Conservation (phyloP, 2,888 invertebrate species). For the Protonemura montana region DNA sequence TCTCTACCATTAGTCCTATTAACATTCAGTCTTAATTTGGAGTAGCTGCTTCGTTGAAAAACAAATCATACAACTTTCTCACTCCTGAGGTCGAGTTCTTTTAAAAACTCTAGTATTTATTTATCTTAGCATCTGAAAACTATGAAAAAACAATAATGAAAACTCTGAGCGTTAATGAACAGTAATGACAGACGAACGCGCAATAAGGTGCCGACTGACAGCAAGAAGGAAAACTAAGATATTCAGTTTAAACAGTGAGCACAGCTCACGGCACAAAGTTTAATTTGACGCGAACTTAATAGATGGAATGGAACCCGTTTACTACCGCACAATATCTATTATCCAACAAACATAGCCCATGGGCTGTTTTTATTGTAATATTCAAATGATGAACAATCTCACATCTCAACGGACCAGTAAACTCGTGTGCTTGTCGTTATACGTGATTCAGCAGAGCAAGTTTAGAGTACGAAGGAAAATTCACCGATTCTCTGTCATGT, state of each 20-base stretch:
- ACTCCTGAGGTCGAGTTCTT: neutral
- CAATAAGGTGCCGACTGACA: neutral
- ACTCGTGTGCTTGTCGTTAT: neutral
- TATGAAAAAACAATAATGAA: neutral
- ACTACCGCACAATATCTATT: slow-evolving; percentile 1
- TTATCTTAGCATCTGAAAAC: slow-evolving; percentile 8
- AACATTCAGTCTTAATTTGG: slow-evolving; percentile 4
- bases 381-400: slow-evolving; percentile 7
- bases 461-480: neutral
- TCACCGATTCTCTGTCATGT: neutral
- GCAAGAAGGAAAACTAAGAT: neutral
- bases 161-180: slow-evolving; percentile 20
- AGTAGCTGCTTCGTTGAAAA: neutral
- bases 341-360: neutral
- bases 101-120: neutral
- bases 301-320: neutral
- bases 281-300: neutral
- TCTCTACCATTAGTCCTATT: neutral
- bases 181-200: slow-evolving; percentile 25
- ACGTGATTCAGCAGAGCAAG: neutral
- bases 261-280: neutral
- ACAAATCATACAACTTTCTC: neutral
- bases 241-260: slow-evolving; percentile 28
- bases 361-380: neutral
- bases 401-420: neutral